These are phyloP conservation scores for Coptodon bakossiorum DNA, from an alignment of 2,113 vertebrate species.

Conservation along the genomic window DNA sequence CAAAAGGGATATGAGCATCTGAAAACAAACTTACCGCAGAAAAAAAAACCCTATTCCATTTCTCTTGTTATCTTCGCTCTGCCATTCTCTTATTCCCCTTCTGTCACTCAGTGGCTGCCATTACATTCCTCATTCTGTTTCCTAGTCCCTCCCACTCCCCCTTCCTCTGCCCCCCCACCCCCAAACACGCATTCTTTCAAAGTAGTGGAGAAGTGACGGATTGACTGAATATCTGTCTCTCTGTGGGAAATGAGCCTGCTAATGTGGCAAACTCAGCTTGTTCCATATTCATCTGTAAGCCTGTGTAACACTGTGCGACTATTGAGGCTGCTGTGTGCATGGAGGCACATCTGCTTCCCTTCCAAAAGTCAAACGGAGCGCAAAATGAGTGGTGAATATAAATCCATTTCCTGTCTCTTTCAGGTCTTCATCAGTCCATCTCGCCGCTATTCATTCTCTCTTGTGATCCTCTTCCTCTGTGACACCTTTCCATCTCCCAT, in stretches of 20 bases:
- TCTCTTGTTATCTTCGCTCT: neutral
- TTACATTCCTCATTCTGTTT: neutral
- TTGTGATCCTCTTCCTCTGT: neutral
- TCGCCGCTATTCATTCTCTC: neutral
- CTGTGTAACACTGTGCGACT: constrained; percentile 32
- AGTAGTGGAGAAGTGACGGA: constrained; percentile 29
- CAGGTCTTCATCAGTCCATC: constrained; percentile 57
- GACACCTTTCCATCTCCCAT: neutral
- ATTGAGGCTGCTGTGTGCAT: constrained; percentile 13
- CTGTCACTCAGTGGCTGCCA: neutral
- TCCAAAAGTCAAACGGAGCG: constrained; percentile 51
- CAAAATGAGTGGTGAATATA: constrained; percentile 47
- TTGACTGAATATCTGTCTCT: constrained; percentile 43
- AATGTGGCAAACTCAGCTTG: constrained; percentile 54
- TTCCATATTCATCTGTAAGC: constrained; percentile 62
- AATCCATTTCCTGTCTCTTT: constrained; percentile 51
- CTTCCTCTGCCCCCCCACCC: neutral
- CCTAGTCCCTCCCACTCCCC: neutral
- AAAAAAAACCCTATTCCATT: neutral
- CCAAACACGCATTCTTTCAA: neutral
- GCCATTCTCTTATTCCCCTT: neutral
- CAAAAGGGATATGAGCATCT: neutral
- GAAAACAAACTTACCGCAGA: neutral
- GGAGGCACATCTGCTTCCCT: constrained; percentile 38
- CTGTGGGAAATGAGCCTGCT: constrained; percentile 56